A percentile compares a stretch with the other conserved stretches of the same genome.
Evolutionary conservation across 2,797 vertebrate species (phyloP).

Genomic region (Orestias chungarensis): DNA sequence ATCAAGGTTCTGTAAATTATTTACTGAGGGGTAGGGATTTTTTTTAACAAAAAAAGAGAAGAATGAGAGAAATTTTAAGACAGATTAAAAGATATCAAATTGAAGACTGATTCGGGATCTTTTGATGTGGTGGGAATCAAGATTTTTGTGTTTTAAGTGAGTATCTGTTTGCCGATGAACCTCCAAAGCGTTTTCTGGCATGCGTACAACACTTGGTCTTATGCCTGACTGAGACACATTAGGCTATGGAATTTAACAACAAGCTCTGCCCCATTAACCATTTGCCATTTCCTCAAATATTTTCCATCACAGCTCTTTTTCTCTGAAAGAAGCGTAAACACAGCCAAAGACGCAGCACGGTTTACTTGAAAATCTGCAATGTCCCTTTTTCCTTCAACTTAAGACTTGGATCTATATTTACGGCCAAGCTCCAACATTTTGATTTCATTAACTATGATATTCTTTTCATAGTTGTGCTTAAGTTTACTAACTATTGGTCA

Average conservation of each 20-base stretch:
- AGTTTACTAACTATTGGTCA: neutral
- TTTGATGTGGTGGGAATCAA: constrained; percentile 17
- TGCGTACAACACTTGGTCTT: constrained; percentile 68
- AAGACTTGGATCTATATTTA: constrained; percentile 5
- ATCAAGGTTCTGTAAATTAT: constrained; percentile 46
- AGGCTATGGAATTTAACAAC: constrained; percentile 80
- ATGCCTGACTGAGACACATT: constrained; percentile 78
- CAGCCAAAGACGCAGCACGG: constrained; percentile 8
- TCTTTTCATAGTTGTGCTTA: constrained; percentile 7
- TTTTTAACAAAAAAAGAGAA: constrained; percentile 10
- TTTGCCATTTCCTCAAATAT: constrained; percentile 80
- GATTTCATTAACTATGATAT: constrained; percentile 9
- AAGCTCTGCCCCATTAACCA: constrained; percentile 75
- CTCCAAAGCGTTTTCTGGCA: constrained; percentile 66
- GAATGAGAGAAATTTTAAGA: constrained; percentile 18
- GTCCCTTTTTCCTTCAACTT: neutral
- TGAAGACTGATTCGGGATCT: neutral
- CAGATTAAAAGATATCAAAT: neutral
- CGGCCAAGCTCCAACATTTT: constrained; percentile 9
- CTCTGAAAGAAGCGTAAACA: constrained; percentile 20
- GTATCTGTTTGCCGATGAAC: constrained; percentile 69
- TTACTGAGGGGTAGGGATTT: constrained; percentile 5
- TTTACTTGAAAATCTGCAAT: constrained; percentile 13
- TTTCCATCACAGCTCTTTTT: constrained; percentile 71
- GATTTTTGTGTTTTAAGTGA: constrained; percentile 7